phyloP scores from a whole-genome alignment of 1,140 invertebrate genomes.

The Trachelipus rathkii region DNA sequence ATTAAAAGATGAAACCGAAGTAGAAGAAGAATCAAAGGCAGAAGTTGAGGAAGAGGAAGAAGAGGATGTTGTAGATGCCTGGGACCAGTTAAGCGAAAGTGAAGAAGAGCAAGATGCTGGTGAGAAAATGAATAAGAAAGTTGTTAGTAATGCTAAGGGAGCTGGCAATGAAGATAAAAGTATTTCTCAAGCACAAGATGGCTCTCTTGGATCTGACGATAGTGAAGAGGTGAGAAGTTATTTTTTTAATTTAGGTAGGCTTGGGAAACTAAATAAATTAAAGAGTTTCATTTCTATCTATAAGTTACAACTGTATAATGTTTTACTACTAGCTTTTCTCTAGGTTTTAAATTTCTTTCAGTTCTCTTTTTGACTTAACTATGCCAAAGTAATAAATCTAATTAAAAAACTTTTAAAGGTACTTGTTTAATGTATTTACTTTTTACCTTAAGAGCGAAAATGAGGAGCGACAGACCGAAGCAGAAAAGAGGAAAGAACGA shows the following conservation, averaged over 20 bases:
- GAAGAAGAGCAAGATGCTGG: conserved; percentile 28
- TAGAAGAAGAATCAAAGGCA: conserved; percentile 26
- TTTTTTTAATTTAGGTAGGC: not conserved
- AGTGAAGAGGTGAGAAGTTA: conserved; percentile 22
- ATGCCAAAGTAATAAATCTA: too few species aligned
- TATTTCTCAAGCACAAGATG: not conserved
- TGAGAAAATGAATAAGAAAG: conserved; percentile 26
- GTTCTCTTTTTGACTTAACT: too few species aligned
- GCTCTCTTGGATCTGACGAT: conserved; percentile 4
- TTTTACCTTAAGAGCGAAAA: conserved; percentile 27
- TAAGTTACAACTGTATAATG: too few species aligned
- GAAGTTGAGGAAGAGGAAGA: conserved; percentile 1
- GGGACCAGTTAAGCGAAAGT: conserved; percentile 16
- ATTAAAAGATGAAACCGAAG: conserved; percentile 45
- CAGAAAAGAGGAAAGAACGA: conserved; percentile 63
- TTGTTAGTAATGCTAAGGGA: conserved; percentile 23
- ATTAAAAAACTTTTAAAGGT: too few species aligned
- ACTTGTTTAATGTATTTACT: too few species aligned
- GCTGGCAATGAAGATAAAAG: conserved; percentile 14
- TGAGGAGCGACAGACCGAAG: conserved; percentile 58
- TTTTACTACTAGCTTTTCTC: too few species aligned
- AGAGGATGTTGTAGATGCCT: not conserved
- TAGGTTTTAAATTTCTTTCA: too few species aligned
- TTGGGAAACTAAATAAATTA: not conserved
- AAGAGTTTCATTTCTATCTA: not conserved